Conservation (phyloP, 2,113 vertebrate species). For the Percina caprodes region DNA sequence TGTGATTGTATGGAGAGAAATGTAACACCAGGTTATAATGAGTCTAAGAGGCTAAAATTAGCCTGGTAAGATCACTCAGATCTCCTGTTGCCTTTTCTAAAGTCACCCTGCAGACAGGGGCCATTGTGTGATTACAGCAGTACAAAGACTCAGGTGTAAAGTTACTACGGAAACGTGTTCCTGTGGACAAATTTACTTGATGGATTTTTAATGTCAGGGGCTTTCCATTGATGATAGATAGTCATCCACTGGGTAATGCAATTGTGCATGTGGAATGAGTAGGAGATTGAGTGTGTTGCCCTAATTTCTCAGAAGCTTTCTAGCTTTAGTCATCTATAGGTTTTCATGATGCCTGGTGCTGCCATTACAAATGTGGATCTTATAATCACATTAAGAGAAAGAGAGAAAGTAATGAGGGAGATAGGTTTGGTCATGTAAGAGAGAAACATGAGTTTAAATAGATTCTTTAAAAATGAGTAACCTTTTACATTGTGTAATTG, state of each 20-base stretch:
- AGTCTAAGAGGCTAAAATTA: conserved; percentile 73
- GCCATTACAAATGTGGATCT: conserved; percentile 41
- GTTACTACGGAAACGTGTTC: conserved; percentile 70
- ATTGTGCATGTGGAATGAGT: conserved; percentile 54
- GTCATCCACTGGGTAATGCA: conserved; percentile 59
- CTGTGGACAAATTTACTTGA: conserved; percentile 72
- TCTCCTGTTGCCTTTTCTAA: conserved; percentile 72
- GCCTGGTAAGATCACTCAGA: conserved; percentile 52
- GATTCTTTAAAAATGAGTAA: background rate
- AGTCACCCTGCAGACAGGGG: conserved; percentile 62
- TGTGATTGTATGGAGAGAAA: conserved; percentile 66
- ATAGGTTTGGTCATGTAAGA: conserved; percentile 1
- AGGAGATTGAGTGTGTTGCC: conserved; percentile 50
- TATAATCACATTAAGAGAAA: conserved; percentile 31
- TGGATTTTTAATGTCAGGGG: conserved; percentile 75
- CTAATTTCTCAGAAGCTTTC: conserved; percentile 62
- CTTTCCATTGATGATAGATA: conserved; percentile 72
- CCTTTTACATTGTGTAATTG: background rate
- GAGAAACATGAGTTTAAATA: background rate
- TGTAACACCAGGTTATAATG: conserved; percentile 68
- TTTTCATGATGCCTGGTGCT: conserved; percentile 55
- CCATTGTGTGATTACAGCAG: conserved; percentile 69
- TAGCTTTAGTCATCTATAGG: conserved; percentile 51
- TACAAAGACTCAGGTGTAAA: conserved; percentile 73
- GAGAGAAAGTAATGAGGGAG: conserved; percentile 24